Base-by-base conservation (phyloP, 2,888 invertebrate genomes). In the Rhagium mordax region DNA sequence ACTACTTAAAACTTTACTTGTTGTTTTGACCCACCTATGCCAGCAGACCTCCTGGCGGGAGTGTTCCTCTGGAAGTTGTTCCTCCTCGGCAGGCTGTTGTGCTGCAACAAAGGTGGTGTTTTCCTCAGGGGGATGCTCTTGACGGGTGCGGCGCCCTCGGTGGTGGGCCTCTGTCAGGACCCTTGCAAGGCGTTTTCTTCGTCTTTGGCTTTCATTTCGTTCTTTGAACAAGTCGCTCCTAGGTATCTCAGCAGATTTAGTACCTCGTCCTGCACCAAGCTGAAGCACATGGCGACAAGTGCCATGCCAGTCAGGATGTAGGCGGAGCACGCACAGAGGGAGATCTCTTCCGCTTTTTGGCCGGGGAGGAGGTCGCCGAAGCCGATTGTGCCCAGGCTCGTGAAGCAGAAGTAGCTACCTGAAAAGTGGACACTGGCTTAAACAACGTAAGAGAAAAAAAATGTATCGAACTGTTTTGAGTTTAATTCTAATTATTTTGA, bases 291-390 rank as follows among this genome's bases (percentile, higher is more conserved):
- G 47, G 96, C 95, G 61, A 96, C 93, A 75, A 96, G 91, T 15
- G 95, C 95, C 92, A 96, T 94, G 57, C 96, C 96, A 33, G 95
- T 91, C 73, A 96, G 88, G 72, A 96, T 95, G 85, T 96, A 96
- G 5, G 94, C 91, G 55, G 95, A 94, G 81, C 95, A 95, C 66
- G 93, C 92, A 80, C 94, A 94, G 18, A 95, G 89, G 1, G 95
- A 94, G 27, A 94, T 86, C 79, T 94, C 93, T 87, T 84, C 88
- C 7, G 87, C 85, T 84, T 83, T 89, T 86, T 91, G 89, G 2
- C 93, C 93, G 0, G 96, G 96, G 69, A 93, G 90, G 77, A 95
- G 87, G 83, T 95, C 94, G 0, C 96, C 96, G 83, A 96, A 95
- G 1, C 96, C 95, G 79, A 96, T 95, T 10, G 95, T 96, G 21